These are phyloP conservation scores for Syngnathus typhle DNA, from an alignment of 2,113 vertebrate species.

Conservation along the genomic window DNA sequence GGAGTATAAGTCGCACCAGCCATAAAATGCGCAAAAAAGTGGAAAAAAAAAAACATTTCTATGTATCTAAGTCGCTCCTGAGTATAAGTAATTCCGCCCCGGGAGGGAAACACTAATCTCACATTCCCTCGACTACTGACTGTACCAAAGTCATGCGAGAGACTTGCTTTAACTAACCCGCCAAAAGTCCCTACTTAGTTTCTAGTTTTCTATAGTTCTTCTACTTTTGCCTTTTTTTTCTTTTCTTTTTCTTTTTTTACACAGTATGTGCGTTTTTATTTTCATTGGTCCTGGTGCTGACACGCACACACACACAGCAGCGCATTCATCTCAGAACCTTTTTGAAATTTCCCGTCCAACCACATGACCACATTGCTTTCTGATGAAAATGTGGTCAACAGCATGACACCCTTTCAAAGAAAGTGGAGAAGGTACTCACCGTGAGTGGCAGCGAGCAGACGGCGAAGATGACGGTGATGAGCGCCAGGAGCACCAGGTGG, in stretches of 20 bases:
- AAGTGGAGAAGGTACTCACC: conserved; percentile 66
- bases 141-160: too few species aligned
- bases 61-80: too few species aligned
- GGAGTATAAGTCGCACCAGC: too few species aligned
- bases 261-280: not conserved
- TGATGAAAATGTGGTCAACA: not conserved
- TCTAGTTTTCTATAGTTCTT: not conserved
- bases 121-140: not conserved
- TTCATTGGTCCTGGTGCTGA: not conserved
- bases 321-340: not conserved
- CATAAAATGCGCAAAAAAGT: too few species aligned
- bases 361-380: not conserved
- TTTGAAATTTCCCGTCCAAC: not conserved
- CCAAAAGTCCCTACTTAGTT: too few species aligned
- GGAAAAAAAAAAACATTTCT: too few species aligned
- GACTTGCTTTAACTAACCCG: too few species aligned
- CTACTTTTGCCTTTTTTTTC: not conserved
- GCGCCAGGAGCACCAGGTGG: conserved; percentile 78
- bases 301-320: not conserved
- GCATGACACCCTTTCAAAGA: too few species aligned
- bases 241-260: not conserved
- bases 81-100: not conserved
- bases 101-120: not conserved
- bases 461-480: conserved; percentile 81
- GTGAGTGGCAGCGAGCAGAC: conserved; percentile 84